phyloP scores from a whole-genome alignment of 2,888 invertebrate genomes.

The Synergus laeviventris region DNA sequence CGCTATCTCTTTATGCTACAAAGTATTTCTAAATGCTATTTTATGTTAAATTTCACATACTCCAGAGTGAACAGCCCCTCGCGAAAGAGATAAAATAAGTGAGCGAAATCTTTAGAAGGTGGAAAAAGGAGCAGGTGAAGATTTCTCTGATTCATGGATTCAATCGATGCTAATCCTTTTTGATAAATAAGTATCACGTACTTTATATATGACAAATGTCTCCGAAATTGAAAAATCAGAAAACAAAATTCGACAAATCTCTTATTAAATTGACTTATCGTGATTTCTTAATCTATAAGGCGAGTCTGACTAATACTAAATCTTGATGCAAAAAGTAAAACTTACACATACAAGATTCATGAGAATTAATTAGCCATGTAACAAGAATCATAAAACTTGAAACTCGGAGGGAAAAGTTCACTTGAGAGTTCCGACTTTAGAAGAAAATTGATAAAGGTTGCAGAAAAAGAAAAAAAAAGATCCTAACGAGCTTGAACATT shows the following conservation, averaged over 20 bases:
- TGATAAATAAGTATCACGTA: conserved; percentile 19
- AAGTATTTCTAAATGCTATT: too few species aligned
- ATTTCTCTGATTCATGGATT: not conserved
- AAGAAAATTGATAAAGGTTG: not conserved
- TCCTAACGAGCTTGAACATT: not conserved
- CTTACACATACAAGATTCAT: not conserved
- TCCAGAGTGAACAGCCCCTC: too few species aligned
- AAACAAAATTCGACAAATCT: conserved; percentile 36
- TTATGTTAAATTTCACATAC: too few species aligned
- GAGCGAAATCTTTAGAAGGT: not conserved
- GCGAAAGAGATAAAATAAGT: too few species aligned
- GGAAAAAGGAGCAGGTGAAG: not conserved
- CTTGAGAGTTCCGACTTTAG: too few species aligned
- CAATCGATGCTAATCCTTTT: conserved; percentile 16
- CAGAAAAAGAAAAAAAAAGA: not conserved
- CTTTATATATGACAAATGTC: conserved; percentile 9
- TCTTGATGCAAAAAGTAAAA: not conserved
- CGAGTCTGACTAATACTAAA: not conserved
- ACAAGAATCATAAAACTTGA: not conserved
- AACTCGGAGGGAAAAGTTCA: not conserved
- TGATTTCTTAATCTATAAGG: not conserved
- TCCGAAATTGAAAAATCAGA: conserved; percentile 21
- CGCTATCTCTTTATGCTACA: too few species aligned
- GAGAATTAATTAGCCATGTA: not conserved
- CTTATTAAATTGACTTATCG: conserved; percentile 14